Evolutionary conservation across 2,113 vertebrate species (phyloP).

Genomic region (Machaerirhynchus nigripectus): DNA sequence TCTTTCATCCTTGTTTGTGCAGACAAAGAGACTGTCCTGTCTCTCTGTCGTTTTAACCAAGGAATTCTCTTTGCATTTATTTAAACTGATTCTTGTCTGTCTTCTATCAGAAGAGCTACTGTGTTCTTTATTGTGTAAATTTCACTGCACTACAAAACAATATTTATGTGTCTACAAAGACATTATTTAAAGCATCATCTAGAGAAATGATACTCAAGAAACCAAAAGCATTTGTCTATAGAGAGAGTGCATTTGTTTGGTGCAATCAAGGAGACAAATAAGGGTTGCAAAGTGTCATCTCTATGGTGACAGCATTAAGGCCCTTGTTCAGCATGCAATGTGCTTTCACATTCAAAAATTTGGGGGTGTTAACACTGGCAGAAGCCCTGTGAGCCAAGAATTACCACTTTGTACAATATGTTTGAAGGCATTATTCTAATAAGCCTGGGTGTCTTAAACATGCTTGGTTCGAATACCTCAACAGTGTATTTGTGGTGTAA

Average conservation of each 20-base stretch:
- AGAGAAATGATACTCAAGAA: neutral
- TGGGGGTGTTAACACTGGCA: neutral
- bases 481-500: neutral
- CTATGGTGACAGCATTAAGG: neutral
- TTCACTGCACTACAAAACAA: neutral
- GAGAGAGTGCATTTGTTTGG: neutral
- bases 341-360: constrained; percentile 3
- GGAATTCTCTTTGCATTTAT: neutral
- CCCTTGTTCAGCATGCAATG: neutral
- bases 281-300: neutral
- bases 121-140: neutral
- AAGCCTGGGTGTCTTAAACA: neutral
- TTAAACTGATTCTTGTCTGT: neutral
- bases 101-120: neutral
- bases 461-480: neutral
- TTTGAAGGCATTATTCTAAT: neutral
- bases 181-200: neutral
- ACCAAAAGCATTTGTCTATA: neutral
- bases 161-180: neutral
- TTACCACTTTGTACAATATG: neutral
- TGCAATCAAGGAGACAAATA: constrained; percentile 2
- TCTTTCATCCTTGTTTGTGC: neutral
- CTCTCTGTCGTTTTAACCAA: neutral
- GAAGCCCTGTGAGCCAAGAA: neutral
- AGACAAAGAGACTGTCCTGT: constrained; percentile 4